Evolutionary conservation across 2,888 invertebrate species (phyloP), one percentile per base, ranked within the genome.

Genomic region (Synergus umbraculus): DNA sequence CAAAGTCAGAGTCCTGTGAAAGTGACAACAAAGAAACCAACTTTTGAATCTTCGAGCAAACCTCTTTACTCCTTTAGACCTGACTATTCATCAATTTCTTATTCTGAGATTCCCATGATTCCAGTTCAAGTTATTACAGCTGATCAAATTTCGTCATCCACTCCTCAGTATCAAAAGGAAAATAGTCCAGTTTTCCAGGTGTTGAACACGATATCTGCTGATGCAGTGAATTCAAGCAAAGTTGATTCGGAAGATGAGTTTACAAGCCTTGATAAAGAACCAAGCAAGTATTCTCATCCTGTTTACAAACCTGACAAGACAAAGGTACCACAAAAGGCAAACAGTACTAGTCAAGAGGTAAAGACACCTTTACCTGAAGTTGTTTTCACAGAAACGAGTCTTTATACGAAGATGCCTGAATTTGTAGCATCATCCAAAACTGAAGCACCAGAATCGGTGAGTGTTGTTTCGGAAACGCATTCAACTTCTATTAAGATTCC

Each of bases 91-190:
- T 44, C 83, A 15, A 73, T 43, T 65, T 73, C 91, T 60, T 84
- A 84, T 63, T 83, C 87, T 12, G 90, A 90, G 78, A 90, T 89
- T 76, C 87, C 91, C 9, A 92, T 91, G 91, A 90, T 92, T 65
- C 91, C 89, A 54, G 91, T 92, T 37, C 87, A 91, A 8, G 89
- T 92, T 5, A 91, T 91, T 73, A 90, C 90, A 44, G 88, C 89
- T 1, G 90, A 91, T 66, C 85, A 88, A 60, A 87, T 89, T 46
- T 78, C 84, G 22, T 85, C 87, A 10, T 81, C 85, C 0, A 87
- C 87, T 67, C 37, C 54, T 3, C 73, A 37, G n/a, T 54, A 73
- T 54, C 85, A 86, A 69, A 86, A 85, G 9, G 85, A 88, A 15
- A 84, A 86, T n/a, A 86, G 82, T 15, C 89, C 90, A 1, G 78